A percentile compares a stretch with the other conserved stretches of the same genome.
These are phyloP conservation scores for Saguinus imperator DNA, from an alignment of 2,113 vertebrate species.

Conservation along the genomic window DNA sequence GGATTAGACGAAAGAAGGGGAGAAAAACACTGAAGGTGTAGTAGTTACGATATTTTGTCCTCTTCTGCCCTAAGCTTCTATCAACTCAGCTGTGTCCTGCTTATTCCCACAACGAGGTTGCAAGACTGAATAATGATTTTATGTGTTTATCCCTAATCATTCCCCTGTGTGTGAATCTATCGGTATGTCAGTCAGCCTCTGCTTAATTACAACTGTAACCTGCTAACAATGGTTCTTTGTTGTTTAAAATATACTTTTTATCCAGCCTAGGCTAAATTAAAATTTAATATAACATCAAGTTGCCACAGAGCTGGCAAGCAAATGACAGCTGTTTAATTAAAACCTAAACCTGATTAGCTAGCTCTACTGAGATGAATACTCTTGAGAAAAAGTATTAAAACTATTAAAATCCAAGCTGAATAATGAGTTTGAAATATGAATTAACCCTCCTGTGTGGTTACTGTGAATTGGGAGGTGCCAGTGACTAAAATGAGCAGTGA, in stretches of 20 bases:
- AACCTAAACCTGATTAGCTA: not conserved
- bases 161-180: not conserved
- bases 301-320: not conserved
- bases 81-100: too few species aligned
- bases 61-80: not conserved
- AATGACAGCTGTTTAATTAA: slow-evolving; percentile 47
- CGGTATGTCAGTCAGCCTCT: not conserved
- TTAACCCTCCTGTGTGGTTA: not conserved
- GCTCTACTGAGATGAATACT: not conserved
- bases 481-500: too few species aligned
- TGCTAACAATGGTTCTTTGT: not conserved
- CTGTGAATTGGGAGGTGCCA: too few species aligned
- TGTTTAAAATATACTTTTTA: not conserved
- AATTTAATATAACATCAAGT: not conserved
- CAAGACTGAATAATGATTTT: not conserved
- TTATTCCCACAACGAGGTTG: not conserved
- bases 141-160: not conserved
- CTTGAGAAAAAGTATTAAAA: not conserved
- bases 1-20: not conserved
- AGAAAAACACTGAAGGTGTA: too few species aligned
- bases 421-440: not conserved
- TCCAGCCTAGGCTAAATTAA: not conserved
- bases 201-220: not conserved
- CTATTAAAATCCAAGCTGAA: not conserved
- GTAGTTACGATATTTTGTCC: too few species aligned